Conservation (phyloP, 2,797 vertebrate species). For the Thaleichthys pacificus region DNA sequence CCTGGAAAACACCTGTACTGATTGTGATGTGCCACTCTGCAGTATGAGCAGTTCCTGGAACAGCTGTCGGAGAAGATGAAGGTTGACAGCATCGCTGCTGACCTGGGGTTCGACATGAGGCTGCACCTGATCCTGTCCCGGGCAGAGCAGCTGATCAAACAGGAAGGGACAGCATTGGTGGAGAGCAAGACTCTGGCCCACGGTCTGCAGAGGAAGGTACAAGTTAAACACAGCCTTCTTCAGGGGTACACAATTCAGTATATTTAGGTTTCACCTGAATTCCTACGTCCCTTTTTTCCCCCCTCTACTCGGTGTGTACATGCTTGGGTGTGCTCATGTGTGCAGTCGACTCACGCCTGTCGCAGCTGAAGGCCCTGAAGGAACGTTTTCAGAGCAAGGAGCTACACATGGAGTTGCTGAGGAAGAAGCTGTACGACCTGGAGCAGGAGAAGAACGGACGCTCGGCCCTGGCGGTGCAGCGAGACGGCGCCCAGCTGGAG, state of each 20-base stretch:
- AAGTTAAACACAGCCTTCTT: background rate
- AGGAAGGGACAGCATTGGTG: conserved; percentile 79
- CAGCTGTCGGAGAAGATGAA: conserved; percentile 85
- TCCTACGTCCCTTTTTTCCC: too few species aligned
- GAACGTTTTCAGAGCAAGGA: conserved; percentile 86
- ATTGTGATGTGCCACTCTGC: conserved; percentile 1
- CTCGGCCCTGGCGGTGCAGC: conserved; percentile 71
- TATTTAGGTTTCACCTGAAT: too few species aligned
- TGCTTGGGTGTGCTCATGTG: background rate
- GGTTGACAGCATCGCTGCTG: conserved; percentile 76
- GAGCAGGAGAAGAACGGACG: conserved; percentile 83
- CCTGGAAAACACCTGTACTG: background rate
- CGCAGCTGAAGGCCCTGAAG: conserved; percentile 85
- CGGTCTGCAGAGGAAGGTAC: conserved; percentile 88
- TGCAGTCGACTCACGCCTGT: conserved; percentile 4
- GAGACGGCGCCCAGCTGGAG: conserved; percentile 76
- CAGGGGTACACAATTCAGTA: too few species aligned
- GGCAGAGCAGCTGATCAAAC: conserved; percentile 81
- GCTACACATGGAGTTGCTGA: conserved; percentile 84
- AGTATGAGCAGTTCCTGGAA: conserved; percentile 88
- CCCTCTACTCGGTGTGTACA: too few species aligned
- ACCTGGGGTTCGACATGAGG: conserved; percentile 87
- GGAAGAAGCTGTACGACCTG: conserved; percentile 84
- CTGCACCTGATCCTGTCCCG: conserved; percentile 80
- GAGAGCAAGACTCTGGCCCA: conserved; percentile 83